These are phyloP conservation scores for Liparis tanakae DNA, from an alignment of 2,797 vertebrate genomes.

Conservation along the genomic window DNA sequence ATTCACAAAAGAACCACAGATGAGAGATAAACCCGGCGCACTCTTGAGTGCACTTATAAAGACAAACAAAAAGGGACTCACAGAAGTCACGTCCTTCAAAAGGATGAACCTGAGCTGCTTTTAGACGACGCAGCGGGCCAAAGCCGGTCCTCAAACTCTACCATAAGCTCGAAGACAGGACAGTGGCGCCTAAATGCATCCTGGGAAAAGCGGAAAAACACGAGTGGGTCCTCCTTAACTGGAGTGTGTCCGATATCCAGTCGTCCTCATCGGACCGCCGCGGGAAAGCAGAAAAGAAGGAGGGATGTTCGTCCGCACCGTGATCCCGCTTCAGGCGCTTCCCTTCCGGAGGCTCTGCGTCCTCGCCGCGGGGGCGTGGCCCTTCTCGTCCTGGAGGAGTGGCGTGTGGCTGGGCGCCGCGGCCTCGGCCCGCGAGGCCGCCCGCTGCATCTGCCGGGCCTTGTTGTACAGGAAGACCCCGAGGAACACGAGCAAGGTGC, in stretches of 20 bases:
- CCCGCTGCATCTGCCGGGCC: conserved; percentile 89
- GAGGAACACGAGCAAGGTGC: conserved; percentile 88
- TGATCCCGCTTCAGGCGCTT: conserved; percentile 5
- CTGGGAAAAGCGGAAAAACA: neutral
- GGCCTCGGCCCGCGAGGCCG: conserved; percentile 81
- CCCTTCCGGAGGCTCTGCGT: neutral
- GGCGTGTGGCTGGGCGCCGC: conserved; percentile 60
- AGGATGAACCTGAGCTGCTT: conserved; percentile 60
- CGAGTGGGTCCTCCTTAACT: neutral
- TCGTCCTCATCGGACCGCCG: fast-evolving
- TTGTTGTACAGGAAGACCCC: conserved; percentile 95
- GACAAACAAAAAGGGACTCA: conserved; percentile 25
- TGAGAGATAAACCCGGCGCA: conserved; percentile 24
- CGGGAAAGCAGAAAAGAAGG: neutral
- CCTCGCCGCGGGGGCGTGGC: conserved; percentile 43
- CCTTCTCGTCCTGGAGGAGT: conserved; percentile 55
- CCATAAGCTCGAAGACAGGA: neutral
- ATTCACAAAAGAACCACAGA: conserved; percentile 47
- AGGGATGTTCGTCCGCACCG: neutral
- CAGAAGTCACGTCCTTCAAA: conserved; percentile 30
- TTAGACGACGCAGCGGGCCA: conserved; percentile 27
- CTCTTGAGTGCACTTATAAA: conserved; percentile 40
- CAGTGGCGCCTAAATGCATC: neutral
- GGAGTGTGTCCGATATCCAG: conserved; percentile 13
- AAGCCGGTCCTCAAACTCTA: neutral